A percentile compares a stretch with the other conserved stretches of the same genome.
Conservation (phyloP, 2,888 invertebrate genomes). For the Cephonodes hylas region DNA sequence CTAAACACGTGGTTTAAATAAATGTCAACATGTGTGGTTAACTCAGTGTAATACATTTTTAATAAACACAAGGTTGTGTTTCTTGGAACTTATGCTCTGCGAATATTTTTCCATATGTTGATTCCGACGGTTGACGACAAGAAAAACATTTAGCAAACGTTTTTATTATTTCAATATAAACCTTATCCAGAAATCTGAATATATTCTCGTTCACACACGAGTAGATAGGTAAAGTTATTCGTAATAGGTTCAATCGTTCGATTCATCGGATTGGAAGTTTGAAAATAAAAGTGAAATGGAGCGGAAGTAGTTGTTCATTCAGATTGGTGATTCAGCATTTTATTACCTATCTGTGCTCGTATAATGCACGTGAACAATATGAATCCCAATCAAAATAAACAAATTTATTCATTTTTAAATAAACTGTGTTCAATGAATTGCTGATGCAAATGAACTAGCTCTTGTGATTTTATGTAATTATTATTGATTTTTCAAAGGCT, state of each 20-base stretch:
- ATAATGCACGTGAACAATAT: background rate
- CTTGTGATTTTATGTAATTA: no score
- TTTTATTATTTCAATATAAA: background rate
- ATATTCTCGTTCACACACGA: conserved; percentile 55
- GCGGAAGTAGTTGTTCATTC: conserved; percentile 67
- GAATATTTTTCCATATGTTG: background rate
- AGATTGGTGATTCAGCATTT: conserved; percentile 60
- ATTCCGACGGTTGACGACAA: background rate
- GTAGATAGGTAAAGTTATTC: conserved; percentile 60
- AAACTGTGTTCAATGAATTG: background rate
- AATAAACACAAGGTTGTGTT: no score
- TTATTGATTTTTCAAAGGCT: no score
- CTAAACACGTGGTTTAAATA: no score
- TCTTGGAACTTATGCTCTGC: no score
- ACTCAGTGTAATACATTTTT: no score
- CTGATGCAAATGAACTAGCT: background rate
- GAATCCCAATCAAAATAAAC: background rate
- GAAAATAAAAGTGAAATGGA: conserved; percentile 71
- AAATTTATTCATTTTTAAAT: background rate
- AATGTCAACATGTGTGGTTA: no score
- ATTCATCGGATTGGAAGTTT: conserved; percentile 67
- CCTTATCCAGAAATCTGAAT: conserved; percentile 34
- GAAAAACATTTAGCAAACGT: background rate
- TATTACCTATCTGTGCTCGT: conserved; percentile 35
- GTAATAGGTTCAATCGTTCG: conserved; percentile 67